A percentile compares a stretch with the other conserved stretches of the same genome.
phyloP scores from a whole-genome alignment of 2,113 vertebrate genomes.

The Haemorhous mexicanus region DNA sequence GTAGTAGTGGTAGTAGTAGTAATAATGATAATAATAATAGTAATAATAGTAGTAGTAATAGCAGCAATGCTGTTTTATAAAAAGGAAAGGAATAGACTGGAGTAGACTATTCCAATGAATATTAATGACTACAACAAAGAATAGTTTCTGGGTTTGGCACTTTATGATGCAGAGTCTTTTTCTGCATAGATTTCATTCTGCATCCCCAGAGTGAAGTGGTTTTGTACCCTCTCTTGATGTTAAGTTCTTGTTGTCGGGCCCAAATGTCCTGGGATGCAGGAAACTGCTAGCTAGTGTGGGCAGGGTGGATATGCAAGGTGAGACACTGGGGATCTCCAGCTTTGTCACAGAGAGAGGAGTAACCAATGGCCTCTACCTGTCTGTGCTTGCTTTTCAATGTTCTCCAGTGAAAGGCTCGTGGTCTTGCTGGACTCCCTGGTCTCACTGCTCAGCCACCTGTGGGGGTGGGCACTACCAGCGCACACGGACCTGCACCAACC shows the following conservation, averaged over 20 bases:
- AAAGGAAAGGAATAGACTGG: neutral
- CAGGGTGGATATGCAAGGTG: neutral
- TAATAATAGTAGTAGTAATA: neutral
- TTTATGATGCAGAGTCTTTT: neutral
- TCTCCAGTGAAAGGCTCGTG: conserved; percentile 88
- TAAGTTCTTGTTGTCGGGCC: neutral
- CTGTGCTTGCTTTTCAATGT: conserved; percentile 26
- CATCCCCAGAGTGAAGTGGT: neutral
- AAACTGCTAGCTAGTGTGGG: neutral
- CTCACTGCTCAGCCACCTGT: conserved; percentile 91
- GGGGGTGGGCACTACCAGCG: conserved; percentile 96
- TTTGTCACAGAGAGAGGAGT: neutral
- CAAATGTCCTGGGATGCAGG: neutral
- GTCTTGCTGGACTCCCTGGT: conserved; percentile 99
- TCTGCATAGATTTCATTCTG: neutral
- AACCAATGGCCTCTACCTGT: neutral
- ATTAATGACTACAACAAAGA: neutral
- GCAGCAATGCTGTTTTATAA: neutral
- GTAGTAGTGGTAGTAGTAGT: too few relatives aligned
- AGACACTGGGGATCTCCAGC: neutral
- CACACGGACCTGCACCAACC: conserved; percentile 90
- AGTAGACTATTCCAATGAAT: neutral
- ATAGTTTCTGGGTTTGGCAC: neutral
- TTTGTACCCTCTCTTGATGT: neutral
- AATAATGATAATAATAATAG: neutral